Base-by-base conservation (phyloP, 2,113 vertebrate species). In the Albula goreensis region DNA sequence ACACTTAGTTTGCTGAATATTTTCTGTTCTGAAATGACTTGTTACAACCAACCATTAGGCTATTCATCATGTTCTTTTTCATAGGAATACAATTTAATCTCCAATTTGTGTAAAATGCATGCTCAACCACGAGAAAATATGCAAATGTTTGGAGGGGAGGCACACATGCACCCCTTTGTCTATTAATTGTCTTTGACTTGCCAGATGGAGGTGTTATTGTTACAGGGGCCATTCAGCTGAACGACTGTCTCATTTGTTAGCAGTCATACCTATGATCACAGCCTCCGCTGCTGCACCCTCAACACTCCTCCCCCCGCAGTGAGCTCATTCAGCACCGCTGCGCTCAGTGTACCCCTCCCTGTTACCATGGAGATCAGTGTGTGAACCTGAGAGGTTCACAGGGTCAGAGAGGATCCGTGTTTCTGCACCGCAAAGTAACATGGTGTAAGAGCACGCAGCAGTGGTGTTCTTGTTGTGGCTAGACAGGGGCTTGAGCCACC, bases 11-110 rank as follows among this genome's bases (percentile, higher is more conserved):
- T 10, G n/a, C 70, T 74, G 70, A 74, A 56, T 56, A 56, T 74
- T 74, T 74, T 74, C 70, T 31, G 10, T 31, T 74, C n/a, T 74
- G 70, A 74, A 74, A 74, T 74, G 70, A 31, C 70, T 74, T 74
- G n/a, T 74, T 74, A 74, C 70, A 74, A 31, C 22, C 70, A 74
- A 74, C 22, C 22, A 74, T 74, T 74, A 66, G 60, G 60, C 60
- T 66, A 74, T 74, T 74, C 70, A 74, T 74, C 70, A 74, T 31
- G 25, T 31, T 74, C 70, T n/a, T 11, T 74, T 31, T 31, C 70
- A 10, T 74, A 22, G 22, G 70, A 74, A 74, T 74, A 22, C 12
- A 74, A 74, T 74, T 4, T 74, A 70, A 70, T 70, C 63, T n/a
- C 63, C 70, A 74, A n/a, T 74, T 74, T 22, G 8, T 74, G n/a